A percentile compares a stretch with the other conserved stretches of the same genome.
Conservation (phyloP, 2,113 vertebrate genomes). For the Jaculus jaculus region DNA sequence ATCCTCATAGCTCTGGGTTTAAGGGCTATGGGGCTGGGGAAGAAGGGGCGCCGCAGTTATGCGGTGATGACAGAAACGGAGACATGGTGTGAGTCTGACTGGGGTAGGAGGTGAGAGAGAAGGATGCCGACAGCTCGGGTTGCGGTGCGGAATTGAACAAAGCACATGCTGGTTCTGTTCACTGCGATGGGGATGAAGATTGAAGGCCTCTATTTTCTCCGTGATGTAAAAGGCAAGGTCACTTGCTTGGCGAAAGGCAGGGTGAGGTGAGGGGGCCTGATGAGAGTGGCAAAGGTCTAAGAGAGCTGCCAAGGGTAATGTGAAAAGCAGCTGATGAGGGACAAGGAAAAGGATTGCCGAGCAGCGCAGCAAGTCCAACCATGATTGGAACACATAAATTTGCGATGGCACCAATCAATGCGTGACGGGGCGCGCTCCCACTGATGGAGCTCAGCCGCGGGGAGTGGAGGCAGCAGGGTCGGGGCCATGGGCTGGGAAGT, state of each 20-base stretch:
- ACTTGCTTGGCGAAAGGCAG: not conserved
- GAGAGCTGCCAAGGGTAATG: not conserved
- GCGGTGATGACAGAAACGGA: not conserved
- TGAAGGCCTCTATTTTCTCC: constrained; percentile 5
- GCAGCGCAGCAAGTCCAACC: rapidly evolving
- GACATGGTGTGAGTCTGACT: not conserved
- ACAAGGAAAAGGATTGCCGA: not conserved
- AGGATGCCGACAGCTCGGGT: not conserved
- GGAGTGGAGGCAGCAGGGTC: rapidly evolving
- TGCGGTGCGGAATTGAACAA: not conserved
- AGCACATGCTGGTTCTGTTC: not conserved
- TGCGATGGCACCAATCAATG: not conserved
- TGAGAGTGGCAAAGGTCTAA: constrained; percentile 17
- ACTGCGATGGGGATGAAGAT: not conserved
- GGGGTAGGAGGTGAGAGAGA: not conserved
- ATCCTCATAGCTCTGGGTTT: not conserved
- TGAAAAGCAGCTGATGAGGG: constrained; percentile 19
- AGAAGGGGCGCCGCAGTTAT: not conserved
- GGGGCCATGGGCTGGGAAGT: not conserved
- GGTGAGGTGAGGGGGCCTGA: not conserved
- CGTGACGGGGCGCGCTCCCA: rapidly evolving
- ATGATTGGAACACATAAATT: not conserved
- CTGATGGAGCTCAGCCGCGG: not conserved
- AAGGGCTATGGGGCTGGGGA: not conserved
- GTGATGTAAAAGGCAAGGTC: constrained; percentile 51